Evolutionary conservation across 2,888 invertebrate genomes (phyloP).

Genomic region (Torymus tubicola): DNA sequence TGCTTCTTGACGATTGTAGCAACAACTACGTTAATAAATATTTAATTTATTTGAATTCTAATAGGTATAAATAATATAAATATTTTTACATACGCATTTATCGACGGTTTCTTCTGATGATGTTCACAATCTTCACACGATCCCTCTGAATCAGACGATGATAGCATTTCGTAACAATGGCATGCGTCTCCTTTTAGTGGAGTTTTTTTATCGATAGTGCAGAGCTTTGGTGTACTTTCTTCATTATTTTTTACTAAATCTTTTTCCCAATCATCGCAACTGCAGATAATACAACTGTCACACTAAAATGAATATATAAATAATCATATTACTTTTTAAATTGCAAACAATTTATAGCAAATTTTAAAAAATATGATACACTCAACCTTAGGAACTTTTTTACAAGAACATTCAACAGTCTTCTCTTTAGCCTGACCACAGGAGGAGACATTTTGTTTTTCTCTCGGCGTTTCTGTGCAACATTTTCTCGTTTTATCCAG

Average conservation of each 20-base stretch:
- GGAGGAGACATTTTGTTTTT: neutral
- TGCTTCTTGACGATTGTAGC: neutral
- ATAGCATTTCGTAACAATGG: neutral
- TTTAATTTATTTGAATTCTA: too few species aligned
- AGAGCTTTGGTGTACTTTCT: neutral
- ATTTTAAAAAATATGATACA: too few species aligned
- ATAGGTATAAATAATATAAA: too few species aligned
- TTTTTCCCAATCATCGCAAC: conserved; percentile 58
- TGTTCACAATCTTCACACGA: conserved; percentile 4
- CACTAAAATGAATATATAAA: conserved; percentile 43
- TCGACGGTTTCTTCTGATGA: too few species aligned
- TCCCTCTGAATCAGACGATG: conserved; percentile 27
- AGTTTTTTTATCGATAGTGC: neutral
- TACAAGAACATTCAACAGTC: too few species aligned
- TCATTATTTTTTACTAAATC: conserved; percentile 31
- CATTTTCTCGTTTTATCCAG: neutral
- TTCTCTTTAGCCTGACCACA: too few species aligned
- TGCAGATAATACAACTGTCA: conserved; percentile 56
- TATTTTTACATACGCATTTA: too few species aligned
- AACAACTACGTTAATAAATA: too few species aligned
- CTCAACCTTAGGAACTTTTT: too few species aligned
- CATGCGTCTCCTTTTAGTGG: neutral
- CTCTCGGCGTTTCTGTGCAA: neutral
- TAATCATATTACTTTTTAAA: neutral
- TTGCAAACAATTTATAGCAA: too few species aligned